phyloP scores from a whole-genome alignment of 2,888 invertebrate species.

The Eucriotettix oculatus region DNA sequence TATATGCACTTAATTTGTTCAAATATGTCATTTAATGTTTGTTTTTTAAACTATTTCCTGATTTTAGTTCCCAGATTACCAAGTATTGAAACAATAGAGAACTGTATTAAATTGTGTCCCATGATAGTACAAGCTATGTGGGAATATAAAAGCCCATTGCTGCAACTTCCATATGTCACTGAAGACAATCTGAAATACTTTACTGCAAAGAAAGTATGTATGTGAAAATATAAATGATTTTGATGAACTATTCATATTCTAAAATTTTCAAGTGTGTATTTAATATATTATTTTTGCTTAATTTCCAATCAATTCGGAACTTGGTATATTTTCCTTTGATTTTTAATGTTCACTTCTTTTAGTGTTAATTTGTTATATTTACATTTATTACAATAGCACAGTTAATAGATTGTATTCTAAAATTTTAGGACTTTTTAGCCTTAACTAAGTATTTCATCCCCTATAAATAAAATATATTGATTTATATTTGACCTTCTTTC shows the following conservation, averaged over 20 bases:
- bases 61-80: constrained; percentile 59
- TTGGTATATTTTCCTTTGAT: not conserved
- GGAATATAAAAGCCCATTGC: constrained; percentile 84
- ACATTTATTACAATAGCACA: too few species aligned
- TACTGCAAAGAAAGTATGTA: constrained; percentile 52
- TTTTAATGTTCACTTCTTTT: too few species aligned
- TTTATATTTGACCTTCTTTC: too few species aligned
- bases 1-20: too few species aligned
- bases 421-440: too few species aligned
- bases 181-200: constrained; percentile 83
- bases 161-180: constrained; percentile 85
- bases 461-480: too few species aligned
- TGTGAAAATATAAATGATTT: constrained; percentile 1
- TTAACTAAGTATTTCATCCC: too few species aligned
- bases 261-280: not conserved
- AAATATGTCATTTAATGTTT: too few species aligned
- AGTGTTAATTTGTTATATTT: too few species aligned
- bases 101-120: constrained; percentile 91
- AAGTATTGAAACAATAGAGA: constrained; percentile 87
- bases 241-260: not conserved
- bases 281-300: too few species aligned
- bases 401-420: too few species aligned
- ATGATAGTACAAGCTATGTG: constrained; percentile 95
- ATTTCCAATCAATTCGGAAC: not conserved
- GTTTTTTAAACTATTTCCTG: constrained; percentile 16